Evolutionary conservation across 2,797 vertebrate species (phyloP).

Genomic region (Varecia variegata): DNA sequence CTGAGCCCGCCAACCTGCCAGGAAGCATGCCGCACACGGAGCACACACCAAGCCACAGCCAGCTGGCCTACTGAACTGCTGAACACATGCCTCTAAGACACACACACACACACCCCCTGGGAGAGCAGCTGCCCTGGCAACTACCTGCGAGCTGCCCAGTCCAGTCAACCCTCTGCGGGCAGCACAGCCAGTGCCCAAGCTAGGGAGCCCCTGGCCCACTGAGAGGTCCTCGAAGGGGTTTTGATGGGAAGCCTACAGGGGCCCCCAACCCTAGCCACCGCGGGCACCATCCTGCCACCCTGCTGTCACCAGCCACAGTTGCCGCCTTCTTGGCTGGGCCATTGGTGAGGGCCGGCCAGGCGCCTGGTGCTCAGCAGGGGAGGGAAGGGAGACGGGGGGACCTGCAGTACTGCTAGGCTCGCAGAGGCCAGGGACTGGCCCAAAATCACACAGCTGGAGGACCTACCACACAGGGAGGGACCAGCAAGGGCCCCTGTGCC

Average conservation of each 20-base stretch:
- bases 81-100: accelerated
- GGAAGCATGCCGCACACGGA: accelerated
- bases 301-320: not conserved
- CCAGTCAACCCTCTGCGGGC: not conserved
- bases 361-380: accelerated
- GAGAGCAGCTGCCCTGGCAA: not conserved
- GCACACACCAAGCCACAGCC: accelerated
- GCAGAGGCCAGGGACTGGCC: not conserved
- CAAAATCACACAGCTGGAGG: not conserved
- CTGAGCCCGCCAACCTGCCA: accelerated
- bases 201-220: too few relatives aligned
- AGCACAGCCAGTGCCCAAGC: accelerated
- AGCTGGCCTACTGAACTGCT: not conserved
- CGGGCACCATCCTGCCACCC: accelerated
- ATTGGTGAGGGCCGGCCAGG: not conserved
- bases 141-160: not conserved
- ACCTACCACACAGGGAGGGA: not conserved
- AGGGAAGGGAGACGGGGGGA: not conserved
- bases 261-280: not conserved
- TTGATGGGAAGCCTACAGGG: not conserved
- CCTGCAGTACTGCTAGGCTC: not conserved
- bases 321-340: not conserved
- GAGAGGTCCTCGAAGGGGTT: not conserved
- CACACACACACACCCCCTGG: not conserved
- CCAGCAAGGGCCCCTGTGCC: not conserved